Conservation (phyloP, 2,113 vertebrate species). For the Phylloscopus trochiloides region DNA sequence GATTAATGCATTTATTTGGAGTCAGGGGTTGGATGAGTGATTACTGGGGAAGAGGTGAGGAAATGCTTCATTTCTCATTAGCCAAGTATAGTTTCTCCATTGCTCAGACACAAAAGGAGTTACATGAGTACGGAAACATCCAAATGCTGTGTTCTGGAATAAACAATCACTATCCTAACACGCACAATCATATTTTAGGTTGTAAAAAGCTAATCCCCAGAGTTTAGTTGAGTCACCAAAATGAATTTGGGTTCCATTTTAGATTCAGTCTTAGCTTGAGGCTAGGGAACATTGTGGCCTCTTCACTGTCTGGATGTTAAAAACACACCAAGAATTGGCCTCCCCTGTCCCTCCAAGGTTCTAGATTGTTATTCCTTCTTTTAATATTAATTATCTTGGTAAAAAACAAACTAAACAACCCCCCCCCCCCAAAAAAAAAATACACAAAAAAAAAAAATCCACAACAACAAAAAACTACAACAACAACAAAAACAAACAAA, state of each 20-base stretch:
- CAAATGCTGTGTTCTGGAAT: background rate
- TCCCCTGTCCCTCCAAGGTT: background rate
- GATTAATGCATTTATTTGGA: background rate
- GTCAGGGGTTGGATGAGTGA: background rate
- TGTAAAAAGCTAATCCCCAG: background rate
- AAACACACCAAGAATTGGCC: background rate
- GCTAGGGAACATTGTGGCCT: background rate
- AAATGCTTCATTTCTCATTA: background rate
- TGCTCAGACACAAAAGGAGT: background rate
- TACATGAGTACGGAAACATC: background rate
- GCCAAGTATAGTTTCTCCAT: background rate
- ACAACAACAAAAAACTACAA: background rate
- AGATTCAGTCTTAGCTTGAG: background rate
- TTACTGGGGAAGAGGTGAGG: background rate
- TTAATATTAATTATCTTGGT: conserved; percentile 62
- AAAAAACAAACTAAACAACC: background rate
- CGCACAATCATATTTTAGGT: background rate
- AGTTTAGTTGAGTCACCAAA: background rate
- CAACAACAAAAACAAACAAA: background rate
- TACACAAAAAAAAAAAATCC: too few relatives aligned
- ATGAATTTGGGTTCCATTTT: background rate
- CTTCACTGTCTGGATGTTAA: background rate
- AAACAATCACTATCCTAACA: background rate
- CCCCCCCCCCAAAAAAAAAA: too few relatives aligned
- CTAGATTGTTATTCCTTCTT: conserved; percentile 13